Conservation (phyloP, 2,113 vertebrate genomes). For the Clarias batrachus region DNA sequence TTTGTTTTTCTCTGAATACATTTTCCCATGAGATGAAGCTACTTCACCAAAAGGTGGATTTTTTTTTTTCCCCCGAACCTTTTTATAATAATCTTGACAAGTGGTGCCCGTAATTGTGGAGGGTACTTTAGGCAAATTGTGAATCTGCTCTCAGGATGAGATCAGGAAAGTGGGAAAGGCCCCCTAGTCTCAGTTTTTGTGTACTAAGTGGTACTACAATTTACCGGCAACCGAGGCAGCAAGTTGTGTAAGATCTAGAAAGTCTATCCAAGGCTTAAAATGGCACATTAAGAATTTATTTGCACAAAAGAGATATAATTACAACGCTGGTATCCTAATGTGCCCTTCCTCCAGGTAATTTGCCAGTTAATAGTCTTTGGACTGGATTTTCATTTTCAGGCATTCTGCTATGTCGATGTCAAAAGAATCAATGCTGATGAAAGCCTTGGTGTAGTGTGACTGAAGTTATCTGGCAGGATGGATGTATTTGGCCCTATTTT, state of each 20-base stretch:
- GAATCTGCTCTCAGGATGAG: too few species aligned
- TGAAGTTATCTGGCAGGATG: slow-evolving; percentile 4
- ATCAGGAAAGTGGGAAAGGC: too few species aligned
- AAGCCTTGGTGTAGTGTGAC: slow-evolving; percentile 23
- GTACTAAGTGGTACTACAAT: background rate
- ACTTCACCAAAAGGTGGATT: too few species aligned
- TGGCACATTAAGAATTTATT: slow-evolving; percentile 8
- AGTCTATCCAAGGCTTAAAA: background rate
- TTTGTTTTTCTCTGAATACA: too few species aligned
- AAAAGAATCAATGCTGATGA: slow-evolving; percentile 43
- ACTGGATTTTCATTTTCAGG: slow-evolving; percentile 31
- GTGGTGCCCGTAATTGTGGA: too few species aligned
- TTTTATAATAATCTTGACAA: too few species aligned
- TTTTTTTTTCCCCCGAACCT: too few species aligned
- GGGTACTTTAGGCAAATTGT: too few species aligned
- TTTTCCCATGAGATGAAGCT: too few species aligned
- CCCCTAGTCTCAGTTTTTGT: background rate
- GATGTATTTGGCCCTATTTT: slow-evolving; percentile 8
- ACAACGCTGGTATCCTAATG: slow-evolving; percentile 12
- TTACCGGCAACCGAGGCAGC: background rate
- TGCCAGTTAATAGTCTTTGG: slow-evolving; percentile 27
- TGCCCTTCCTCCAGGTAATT: slow-evolving; percentile 33
- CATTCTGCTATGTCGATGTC: slow-evolving; percentile 48
- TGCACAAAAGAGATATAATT: slow-evolving; percentile 11
- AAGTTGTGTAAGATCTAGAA: background rate